These are phyloP conservation scores for Aurelia sp. DNA, from an alignment of 30 jellyfish, hydroid and myxozoan genomes.

Conservation along the genomic window DNA sequence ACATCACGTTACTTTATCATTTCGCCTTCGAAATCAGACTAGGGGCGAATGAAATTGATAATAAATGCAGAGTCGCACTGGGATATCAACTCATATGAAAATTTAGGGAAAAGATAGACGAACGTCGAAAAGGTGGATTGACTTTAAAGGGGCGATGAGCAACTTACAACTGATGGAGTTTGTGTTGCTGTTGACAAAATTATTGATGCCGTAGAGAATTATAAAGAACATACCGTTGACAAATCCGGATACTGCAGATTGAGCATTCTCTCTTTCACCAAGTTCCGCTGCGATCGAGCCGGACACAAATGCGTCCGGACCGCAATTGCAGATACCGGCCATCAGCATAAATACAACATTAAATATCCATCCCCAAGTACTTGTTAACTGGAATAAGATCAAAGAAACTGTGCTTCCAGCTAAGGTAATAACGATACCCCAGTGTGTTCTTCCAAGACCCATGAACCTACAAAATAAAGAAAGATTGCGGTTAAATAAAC, in stretches of 20 bases:
- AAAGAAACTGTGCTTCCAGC: slow-evolving; percentile 88
- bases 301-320: slow-evolving; percentile 97
- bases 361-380: slow-evolving; percentile 91
- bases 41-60: too few species aligned
- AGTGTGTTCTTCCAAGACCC: slow-evolving; percentile 90
- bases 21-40: too few species aligned
- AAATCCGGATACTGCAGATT: slow-evolving; percentile 99
- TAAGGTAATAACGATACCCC: slow-evolving; percentile 93
- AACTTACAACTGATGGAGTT: too few species aligned
- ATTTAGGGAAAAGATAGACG: too few species aligned
- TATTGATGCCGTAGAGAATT: neutral
- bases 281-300: slow-evolving; percentile 98
- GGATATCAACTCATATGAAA: too few species aligned
- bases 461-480: slow-evolving; percentile 37
- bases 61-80: too few species aligned
- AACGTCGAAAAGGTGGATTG: too few species aligned
- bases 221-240: slow-evolving; percentile 80
- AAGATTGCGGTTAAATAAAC: too few species aligned
- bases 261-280: slow-evolving; percentile 98
- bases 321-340: slow-evolving; percentile 97
- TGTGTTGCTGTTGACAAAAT: too few species aligned
- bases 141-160: too few species aligned
- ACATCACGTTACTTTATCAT: too few species aligned
- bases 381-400: slow-evolving; percentile 82
- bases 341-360: slow-evolving; percentile 88